Evolutionary conservation across 2,797 vertebrate genomes (phyloP).

Genomic region (Melanotaenia nigrans): DNA sequence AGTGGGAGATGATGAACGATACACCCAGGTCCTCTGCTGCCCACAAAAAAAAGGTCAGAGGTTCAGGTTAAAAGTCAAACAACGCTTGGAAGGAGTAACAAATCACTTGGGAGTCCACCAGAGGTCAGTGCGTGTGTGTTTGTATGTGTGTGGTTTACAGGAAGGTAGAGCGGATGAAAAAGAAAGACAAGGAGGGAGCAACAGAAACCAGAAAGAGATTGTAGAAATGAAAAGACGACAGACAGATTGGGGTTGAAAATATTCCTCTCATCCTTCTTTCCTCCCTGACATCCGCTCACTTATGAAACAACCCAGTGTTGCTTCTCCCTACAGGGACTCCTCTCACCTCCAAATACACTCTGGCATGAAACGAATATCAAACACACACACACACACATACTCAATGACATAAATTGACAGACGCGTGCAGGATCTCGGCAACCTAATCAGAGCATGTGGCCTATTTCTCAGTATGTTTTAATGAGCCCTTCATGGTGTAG

Average conservation of each 20-base stretch:
- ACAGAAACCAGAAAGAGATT: constrained; percentile 40
- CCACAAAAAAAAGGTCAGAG: constrained; percentile 51
- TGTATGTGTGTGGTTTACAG: constrained; percentile 41
- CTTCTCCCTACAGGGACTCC: constrained; percentile 41
- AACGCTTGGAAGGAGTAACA: constrained; percentile 60
- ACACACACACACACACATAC: constrained; percentile 9
- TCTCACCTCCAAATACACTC: constrained; percentile 39
- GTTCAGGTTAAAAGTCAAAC: constrained; percentile 67
- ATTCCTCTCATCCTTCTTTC: constrained; percentile 2
- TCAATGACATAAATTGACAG: constrained; percentile 20
- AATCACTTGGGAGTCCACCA: constrained; percentile 51
- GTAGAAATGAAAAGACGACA: constrained; percentile 27
- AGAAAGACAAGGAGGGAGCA: constrained; percentile 60
- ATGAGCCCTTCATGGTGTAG: constrained; percentile 66
- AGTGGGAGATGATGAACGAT: constrained; percentile 19
- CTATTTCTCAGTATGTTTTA: constrained; percentile 64
- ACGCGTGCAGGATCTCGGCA: constrained; percentile 33
- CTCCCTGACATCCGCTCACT: constrained; percentile 26
- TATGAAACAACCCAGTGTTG: constrained; percentile 44
- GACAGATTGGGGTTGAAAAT: constrained; percentile 40
- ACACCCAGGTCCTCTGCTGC: constrained; percentile 26
- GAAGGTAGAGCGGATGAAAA: constrained; percentile 39
- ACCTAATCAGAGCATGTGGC: constrained; percentile 61
- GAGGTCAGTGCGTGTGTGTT: constrained; percentile 36
- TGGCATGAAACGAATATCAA: constrained; percentile 5